Evolutionary conservation across 2,113 vertebrate genomes (phyloP).

Genomic region (Dicaeum eximium): DNA sequence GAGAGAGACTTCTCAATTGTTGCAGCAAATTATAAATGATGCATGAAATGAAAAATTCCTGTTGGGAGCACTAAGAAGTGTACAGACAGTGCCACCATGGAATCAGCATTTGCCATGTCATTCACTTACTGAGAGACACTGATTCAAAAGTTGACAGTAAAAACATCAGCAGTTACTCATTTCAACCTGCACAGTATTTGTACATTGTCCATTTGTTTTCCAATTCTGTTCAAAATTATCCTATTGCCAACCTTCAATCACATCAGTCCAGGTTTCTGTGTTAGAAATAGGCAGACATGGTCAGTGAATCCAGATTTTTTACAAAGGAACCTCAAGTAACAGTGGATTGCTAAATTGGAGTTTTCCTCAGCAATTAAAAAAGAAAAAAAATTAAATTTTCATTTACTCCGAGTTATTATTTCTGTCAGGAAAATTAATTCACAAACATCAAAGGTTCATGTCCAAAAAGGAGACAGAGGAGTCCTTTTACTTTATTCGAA

Average conservation of each 20-base stretch:
- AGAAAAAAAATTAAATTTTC: background rate
- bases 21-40: constrained; percentile 43
- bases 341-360: background rate
- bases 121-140: background rate
- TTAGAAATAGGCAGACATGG: background rate
- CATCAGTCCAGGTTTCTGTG: background rate
- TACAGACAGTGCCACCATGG: background rate
- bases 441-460: too few species aligned
- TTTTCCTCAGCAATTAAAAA: background rate
- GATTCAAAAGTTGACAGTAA: background rate
- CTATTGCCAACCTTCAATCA: background rate
- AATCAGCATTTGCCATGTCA: background rate
- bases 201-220: background rate
- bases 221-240: background rate
- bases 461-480: too few species aligned
- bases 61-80: background rate
- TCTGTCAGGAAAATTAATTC: too few species aligned
- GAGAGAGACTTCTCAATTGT: background rate
- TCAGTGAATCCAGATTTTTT: background rate
- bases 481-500: too few species aligned
- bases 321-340: background rate
- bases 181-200: background rate
- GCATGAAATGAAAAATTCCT: constrained; percentile 59
- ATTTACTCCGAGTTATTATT: background rate
- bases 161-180: background rate